Evolutionary conservation across 2,797 vertebrate genomes (phyloP), one percentile per base, ranked within the genome.

Genomic region (Pseudomugil tenellus): DNA sequence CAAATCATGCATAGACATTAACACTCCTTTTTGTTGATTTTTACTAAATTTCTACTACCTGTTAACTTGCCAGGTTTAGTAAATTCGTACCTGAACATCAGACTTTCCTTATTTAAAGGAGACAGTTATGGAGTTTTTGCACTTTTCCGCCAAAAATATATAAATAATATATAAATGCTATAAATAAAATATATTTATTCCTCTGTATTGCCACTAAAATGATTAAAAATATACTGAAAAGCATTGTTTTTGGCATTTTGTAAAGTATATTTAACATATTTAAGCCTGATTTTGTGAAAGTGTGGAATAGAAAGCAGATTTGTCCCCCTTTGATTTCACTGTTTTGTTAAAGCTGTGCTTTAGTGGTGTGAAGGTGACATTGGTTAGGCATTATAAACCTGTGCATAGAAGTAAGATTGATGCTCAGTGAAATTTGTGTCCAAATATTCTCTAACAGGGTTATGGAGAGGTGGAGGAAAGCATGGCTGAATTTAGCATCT

Each of bases 401-500:
- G 0, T 31, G 7, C 72, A 53, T 28, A 34, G 51, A 23, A n/a
- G 53, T 29, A n/a, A 51, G 55, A 76, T 28, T 74, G 69, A 69
- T 37, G 28, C 56, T 69, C 52, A 58, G 35, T 66, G 32, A 81
- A 63, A 53, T 54, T 32, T 67, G 28, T 66, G 61, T 71, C 25
- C 43, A 67, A 81, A 49, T 72, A 77, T 67, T 60, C 41, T 76
- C 62, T 72, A 59, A 39, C 41, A 46, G 57, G 51, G 63, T 74
- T 80, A 65, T 70, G 46, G 58, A 67, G 63, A 63, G 62, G 60
- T 70, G 62, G 70, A 65, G 52, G 12, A 55, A 63, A 67, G 37
- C 49, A 55, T 52, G 54, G 41, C 31, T 58, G 59, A 69, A 81
- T 84, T 82, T 76, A 69, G 70, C 63, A 49, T 58, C 61, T 84